Evolutionary conservation across 64 coral and sea anemone species (phyloP).

Genomic region (Orbicella faveolata): DNA sequence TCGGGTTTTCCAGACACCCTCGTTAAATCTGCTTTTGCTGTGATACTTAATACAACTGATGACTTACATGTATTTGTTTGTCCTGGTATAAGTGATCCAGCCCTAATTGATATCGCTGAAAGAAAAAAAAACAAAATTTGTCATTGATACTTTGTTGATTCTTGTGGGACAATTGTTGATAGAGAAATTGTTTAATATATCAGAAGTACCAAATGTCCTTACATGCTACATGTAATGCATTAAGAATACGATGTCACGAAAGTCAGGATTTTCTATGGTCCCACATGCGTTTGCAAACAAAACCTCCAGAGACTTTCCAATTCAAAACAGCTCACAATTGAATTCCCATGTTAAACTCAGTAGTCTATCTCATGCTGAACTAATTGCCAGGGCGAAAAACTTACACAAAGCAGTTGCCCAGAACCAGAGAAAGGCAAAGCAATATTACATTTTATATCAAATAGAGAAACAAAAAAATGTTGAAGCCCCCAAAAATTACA

Average conservation of each 20-base stretch:
- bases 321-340: constrained; percentile 12
- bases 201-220: background rate
- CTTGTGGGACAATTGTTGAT: background rate
- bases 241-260: background rate
- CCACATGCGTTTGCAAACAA: background rate
- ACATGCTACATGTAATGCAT: background rate
- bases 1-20: too few relatives aligned
- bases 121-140: background rate
- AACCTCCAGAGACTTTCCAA: background rate
- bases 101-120: background rate
- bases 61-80: background rate
- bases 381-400: too few relatives aligned
- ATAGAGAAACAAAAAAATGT: constrained; percentile 6
- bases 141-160: background rate
- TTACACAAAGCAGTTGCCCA: too few relatives aligned
- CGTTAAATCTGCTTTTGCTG: background rate
- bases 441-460: constrained; percentile 4
- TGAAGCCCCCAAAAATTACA: constrained; percentile 15
- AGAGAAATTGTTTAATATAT: background rate
- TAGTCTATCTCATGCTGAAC: background rate
- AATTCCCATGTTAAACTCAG: background rate
- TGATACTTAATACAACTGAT: background rate
- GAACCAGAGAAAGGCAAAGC: too few relatives aligned
- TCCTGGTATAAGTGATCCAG: background rate
- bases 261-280: background rate